Evolutionary conservation across 2,888 invertebrate genomes (phyloP).

Genomic region (Campoplex nolae): DNA sequence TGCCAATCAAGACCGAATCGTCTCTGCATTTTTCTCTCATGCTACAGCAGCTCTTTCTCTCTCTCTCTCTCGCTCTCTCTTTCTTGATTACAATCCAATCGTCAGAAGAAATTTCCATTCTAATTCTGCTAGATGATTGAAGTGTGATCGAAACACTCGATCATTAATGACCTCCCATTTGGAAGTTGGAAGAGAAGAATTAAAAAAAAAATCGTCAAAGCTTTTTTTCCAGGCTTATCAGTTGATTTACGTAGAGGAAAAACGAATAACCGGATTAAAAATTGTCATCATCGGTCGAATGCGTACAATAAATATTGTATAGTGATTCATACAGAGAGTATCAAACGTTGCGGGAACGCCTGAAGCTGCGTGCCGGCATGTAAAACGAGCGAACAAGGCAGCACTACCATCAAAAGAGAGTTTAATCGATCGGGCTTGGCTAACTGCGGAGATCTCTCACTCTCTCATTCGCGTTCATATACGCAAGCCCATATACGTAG

Average conservation of each 20-base stretch:
- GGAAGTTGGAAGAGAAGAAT: background rate
- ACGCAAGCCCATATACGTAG: background rate
- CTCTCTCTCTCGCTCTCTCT: too few species aligned
- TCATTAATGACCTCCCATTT: too few species aligned
- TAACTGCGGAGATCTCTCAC: constrained; percentile 45
- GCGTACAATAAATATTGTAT: background rate
- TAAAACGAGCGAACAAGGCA: constrained; percentile 57
- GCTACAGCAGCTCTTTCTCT: too few species aligned
- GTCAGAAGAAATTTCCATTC: background rate
- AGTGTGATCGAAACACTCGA: too few species aligned
- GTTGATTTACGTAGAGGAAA: background rate
- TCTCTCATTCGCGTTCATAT: background rate
- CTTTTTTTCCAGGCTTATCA: background rate
- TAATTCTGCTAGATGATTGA: too few species aligned
- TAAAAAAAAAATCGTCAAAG: background rate
- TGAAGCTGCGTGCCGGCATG: constrained; percentile 47
- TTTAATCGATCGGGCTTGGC: constrained; percentile 64
- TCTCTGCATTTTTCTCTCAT: background rate
- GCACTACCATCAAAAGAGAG: constrained; percentile 42
- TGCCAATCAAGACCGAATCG: background rate
- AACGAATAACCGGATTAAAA: background rate
- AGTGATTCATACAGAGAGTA: constrained; percentile 37
- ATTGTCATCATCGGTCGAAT: background rate
- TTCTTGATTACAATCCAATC: background rate
- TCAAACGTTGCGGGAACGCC: constrained; percentile 54